phyloP scores from a whole-genome alignment of 2,113 vertebrate species.

The Chamaetylas fuelleborni region DNA sequence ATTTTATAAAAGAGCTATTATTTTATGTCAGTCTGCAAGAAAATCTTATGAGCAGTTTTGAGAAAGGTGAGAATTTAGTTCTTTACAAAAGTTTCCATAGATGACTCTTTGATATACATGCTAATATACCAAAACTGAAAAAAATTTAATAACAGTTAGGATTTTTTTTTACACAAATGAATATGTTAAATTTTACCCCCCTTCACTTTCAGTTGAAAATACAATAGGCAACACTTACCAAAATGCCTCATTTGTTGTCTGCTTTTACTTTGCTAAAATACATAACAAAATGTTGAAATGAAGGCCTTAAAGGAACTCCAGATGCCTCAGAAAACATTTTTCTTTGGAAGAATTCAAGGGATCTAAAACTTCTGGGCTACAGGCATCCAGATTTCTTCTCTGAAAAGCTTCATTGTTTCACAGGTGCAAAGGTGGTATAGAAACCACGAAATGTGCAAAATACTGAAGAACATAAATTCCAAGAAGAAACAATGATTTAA shows the following conservation, averaged over 20 bases:
- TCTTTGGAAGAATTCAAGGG: conserved; percentile 31
- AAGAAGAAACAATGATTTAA: background rate
- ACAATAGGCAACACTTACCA: conserved; percentile 55
- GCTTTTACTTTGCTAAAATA: conserved; percentile 33
- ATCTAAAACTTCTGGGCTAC: background rate
- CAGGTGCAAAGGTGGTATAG: background rate
- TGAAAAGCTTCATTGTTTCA: background rate
- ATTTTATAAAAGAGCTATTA: conserved; percentile 54
- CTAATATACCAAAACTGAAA: conserved; percentile 65
- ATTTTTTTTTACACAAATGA: conserved; percentile 43
- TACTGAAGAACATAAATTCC: background rate
- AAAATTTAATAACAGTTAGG: conserved; percentile 51
- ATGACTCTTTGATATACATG: conserved; percentile 58
- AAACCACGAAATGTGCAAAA: background rate
- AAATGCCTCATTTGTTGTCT: conserved; percentile 28
- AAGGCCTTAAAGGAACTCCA: conserved; percentile 48
- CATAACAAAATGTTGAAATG: conserved; percentile 32
- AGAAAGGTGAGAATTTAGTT: conserved; percentile 62
- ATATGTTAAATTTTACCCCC: conserved; percentile 52
- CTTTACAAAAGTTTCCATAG: conserved; percentile 72
- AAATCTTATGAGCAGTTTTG: conserved; percentile 43
- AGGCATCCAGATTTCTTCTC: background rate
- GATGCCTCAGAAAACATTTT: conserved; percentile 55
- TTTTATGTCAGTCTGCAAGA: background rate
- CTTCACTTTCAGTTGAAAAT: conserved; percentile 60